Conservation (phyloP, 2,113 vertebrate genomes). For the Lophotis ruficrista region DNA sequence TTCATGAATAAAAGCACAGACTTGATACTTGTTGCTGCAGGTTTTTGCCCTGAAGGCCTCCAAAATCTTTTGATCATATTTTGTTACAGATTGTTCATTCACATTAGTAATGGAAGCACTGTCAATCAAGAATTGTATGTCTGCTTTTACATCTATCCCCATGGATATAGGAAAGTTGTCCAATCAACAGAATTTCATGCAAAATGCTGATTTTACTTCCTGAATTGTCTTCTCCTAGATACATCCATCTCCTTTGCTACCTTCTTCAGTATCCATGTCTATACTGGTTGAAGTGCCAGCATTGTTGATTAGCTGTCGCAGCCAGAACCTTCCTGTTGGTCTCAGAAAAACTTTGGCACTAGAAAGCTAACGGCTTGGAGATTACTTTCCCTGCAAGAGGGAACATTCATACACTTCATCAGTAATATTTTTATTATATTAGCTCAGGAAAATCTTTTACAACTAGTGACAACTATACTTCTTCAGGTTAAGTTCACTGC, state of each 20-base stretch:
- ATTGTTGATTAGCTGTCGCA: neutral
- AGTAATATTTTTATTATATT: neutral
- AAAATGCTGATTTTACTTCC: neutral
- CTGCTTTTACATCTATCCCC: neutral
- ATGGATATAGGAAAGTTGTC: neutral
- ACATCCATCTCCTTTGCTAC: neutral
- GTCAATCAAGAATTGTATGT: neutral
- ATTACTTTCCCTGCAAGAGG: neutral
- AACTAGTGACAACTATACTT: neutral
- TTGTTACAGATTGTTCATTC: neutral
- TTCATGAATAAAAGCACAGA: neutral
- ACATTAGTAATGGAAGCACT: neutral
- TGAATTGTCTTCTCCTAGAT: neutral
- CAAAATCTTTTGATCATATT: neutral
- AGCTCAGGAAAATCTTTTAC: neutral
- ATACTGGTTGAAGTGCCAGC: rapidly evolving
- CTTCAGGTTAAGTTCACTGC: neutral
- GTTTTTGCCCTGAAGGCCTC: neutral
- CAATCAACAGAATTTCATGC: rapidly evolving
- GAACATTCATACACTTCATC: neutral
- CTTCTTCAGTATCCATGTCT: neutral
- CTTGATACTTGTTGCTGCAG: neutral
- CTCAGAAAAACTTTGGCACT: neutral
- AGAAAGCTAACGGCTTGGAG: neutral
- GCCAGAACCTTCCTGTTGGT: neutral